A percentile compares a stretch with the other conserved stretches of the same genome.
Evolutionary conservation across 2,888 invertebrate species (phyloP).

Genomic region (Hyalella azteca): DNA sequence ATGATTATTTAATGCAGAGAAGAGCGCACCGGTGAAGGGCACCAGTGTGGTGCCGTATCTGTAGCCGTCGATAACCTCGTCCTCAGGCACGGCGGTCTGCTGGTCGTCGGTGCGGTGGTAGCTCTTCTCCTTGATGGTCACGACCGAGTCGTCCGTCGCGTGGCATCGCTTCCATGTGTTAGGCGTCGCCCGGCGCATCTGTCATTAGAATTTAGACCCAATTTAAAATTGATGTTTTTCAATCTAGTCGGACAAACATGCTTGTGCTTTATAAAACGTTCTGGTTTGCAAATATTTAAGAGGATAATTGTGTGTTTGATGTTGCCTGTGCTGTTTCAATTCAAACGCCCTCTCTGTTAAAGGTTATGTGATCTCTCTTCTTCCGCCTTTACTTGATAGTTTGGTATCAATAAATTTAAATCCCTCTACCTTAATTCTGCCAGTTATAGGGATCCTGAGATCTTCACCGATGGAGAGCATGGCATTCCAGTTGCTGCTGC

Average conservation of each 20-base stretch:
- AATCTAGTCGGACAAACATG: no score
- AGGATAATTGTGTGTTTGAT: no score
- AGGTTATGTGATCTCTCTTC: no score
- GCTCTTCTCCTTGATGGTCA: conserved; percentile 60
- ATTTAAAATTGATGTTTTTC: no score
- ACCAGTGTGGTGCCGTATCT: conserved; percentile 71
- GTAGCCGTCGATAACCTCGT: conserved; percentile 69
- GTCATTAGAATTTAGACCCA: no score
- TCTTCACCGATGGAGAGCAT: conserved; percentile 67
- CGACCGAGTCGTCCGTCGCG: conserved; percentile 62
- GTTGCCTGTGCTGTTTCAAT: no score
- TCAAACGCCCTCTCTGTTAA: no score
- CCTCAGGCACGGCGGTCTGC: conserved; percentile 65
- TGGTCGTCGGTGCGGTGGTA: conserved; percentile 64
- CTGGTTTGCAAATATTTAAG: no score
- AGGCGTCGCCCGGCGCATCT: conserved; percentile 63
- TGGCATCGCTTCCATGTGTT: conserved; percentile 64
- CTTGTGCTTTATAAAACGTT: no score
- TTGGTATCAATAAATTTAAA: no score
- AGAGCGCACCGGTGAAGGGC: conserved; percentile 67
- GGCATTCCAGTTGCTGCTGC: conserved; percentile 72
- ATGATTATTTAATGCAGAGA: no score
- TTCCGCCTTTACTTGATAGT: no score
- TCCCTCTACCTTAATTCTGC: conserved; percentile 66
- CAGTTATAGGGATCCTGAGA: conserved; percentile 71